Base-by-base conservation (phyloP, 2,888 invertebrate species). In the Pandemis cinnamomeana region DNA sequence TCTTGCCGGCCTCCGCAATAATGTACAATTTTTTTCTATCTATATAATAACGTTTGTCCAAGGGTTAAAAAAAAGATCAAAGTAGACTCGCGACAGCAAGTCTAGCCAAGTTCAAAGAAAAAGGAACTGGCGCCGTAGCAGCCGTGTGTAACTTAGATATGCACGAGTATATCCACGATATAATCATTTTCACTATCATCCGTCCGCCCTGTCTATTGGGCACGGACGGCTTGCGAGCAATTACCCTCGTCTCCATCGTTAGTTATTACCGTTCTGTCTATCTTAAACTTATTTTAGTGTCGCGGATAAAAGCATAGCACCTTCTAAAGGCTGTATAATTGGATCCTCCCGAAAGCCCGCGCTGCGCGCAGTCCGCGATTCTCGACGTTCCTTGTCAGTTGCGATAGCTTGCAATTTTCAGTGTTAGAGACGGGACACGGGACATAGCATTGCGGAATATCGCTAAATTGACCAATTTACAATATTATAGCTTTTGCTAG, bases 371-470 rank as follows among this genome's bases (percentile, higher is more conserved):
- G 48, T 46, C 46, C 13, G 64, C 48, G 64, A 48, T 64, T 48
- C 36, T 7, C 64, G 48, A 64, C 64, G 64, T 27, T 64, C 13
- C 64, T 27, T 48, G 64, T 64, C 64, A 61, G 61, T 41, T 61
- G 13, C 41, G 61, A 61, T 41, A 61, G 61, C 61, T 61, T 61
- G 61, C 61, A 61, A 61, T 61, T 61, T 61, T 41, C 41, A 36
- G 13, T 7, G n/a, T 41, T 61, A 61, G 61, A 7, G 61, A 41
- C 7, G 61, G 58, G 58, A 58, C 58, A 58, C 27, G 20, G 7
- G 53, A 55, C 7, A 55, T 55, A 7, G 8, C 53, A 55, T 27
- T 27, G 58, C 27, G 58, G 58, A 27, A 27, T 27, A 20, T n/a
- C 15, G 20, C 20, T 27, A 10, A 27, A 58, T 55, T 55, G 27